A percentile compares a stretch with the other conserved stretches of the same genome.
These are phyloP conservation scores for Stenurella melanura DNA, from an alignment of 2,888 invertebrate species.

Conservation along the genomic window DNA sequence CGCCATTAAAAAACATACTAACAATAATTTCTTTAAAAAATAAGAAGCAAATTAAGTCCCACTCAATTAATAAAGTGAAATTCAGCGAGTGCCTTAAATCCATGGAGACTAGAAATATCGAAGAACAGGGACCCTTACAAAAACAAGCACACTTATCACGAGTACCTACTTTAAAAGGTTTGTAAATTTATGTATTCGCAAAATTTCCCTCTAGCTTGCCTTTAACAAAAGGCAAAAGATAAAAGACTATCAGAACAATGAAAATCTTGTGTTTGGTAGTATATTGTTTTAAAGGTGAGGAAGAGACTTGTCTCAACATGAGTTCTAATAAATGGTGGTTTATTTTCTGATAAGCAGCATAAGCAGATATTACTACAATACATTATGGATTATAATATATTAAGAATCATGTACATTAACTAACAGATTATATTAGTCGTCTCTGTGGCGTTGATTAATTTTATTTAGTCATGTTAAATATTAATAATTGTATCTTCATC, in stretches of 20 bases:
- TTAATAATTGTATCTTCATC: too few relatives aligned
- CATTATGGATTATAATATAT: too few relatives aligned
- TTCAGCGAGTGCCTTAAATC: slow-evolving; percentile 6
- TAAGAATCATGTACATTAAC: too few relatives aligned
- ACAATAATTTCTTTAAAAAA: not conserved
- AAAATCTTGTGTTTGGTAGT: not conserved
- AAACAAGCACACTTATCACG: slow-evolving; percentile 20
- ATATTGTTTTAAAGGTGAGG: not conserved
- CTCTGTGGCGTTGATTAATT: too few relatives aligned
- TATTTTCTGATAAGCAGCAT: not conserved
- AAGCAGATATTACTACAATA: too few relatives aligned
- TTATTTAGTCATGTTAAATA: too few relatives aligned
- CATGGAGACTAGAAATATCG: slow-evolving; percentile 14
- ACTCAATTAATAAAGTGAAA: slow-evolving; percentile 10
- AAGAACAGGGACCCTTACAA: slow-evolving; percentile 9
- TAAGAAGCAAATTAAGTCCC: not conserved
- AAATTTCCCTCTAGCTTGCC: not conserved
- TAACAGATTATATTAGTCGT: too few relatives aligned
- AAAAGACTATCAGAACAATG: slow-evolving; percentile 7
- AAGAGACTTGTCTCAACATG: not conserved
- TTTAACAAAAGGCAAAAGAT: not conserved
- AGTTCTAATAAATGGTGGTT: not conserved
- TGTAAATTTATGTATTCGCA: slow-evolving; percentile 17
- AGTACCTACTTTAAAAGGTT: slow-evolving; percentile 15
- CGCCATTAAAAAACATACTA: not conserved